Evolutionary conservation across 2,888 invertebrate species (phyloP).

Genomic region (Crossocerus cetratus): DNA sequence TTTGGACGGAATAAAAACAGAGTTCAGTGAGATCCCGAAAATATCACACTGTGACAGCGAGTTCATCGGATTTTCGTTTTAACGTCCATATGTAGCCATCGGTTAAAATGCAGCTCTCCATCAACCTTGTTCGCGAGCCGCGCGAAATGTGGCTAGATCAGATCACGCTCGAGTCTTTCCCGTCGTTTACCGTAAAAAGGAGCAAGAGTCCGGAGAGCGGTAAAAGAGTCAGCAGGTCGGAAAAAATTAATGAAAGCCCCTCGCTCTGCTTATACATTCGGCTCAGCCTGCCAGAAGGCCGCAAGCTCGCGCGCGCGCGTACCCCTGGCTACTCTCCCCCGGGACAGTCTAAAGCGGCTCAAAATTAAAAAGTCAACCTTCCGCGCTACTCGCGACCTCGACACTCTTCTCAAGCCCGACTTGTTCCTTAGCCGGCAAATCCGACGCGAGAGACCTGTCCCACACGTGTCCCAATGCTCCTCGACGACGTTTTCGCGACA

Average conservation of each 20-base stretch:
- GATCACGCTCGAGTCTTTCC: not conserved
- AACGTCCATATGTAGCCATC: not conserved
- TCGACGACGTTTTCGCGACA: too few species aligned
- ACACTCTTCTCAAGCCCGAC: not conserved
- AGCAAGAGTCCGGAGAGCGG: slow-evolving; percentile 14
- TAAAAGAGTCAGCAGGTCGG: slow-evolving; percentile 29
- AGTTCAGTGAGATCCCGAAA: too few species aligned
- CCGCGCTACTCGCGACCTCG: not conserved
- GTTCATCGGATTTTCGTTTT: not conserved
- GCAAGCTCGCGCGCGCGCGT: not conserved
- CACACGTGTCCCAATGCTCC: not conserved
- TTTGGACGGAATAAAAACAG: too few species aligned
- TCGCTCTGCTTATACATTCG: slow-evolving; percentile 16
- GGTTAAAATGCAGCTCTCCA: not conserved
- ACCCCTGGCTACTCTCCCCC: not conserved
- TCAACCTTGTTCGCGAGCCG: not conserved
- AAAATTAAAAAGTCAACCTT: slow-evolving; percentile 4
- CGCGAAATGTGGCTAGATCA: not conserved
- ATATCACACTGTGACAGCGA: too few species aligned
- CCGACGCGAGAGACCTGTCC: not conserved
- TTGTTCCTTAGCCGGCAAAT: not conserved
- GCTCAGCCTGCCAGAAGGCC: slow-evolving; percentile 5
- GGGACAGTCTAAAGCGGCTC: not conserved
- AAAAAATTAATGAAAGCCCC: slow-evolving; percentile 45
- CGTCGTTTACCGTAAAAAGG: not conserved